phyloP scores from a whole-genome alignment of 2,888 invertebrate genomes.

The Tetrapedia diversipes region DNA sequence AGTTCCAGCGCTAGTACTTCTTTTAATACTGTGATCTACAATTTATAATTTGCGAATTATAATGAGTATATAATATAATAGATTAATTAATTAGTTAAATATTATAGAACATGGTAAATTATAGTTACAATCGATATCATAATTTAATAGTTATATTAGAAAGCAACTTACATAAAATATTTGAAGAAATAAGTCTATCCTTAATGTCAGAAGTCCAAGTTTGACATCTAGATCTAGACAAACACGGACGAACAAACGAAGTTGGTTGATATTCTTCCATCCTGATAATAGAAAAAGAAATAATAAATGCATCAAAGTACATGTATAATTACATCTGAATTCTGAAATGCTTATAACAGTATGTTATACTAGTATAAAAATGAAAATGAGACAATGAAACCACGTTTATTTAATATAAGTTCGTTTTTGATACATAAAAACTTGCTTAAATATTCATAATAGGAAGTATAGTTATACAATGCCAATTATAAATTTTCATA shows the following conservation, averaged over 20 bases:
- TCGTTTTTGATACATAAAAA: background rate
- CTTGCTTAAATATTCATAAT: background rate
- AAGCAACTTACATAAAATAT: constrained; percentile 73
- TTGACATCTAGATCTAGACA: constrained; percentile 78
- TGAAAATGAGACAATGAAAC: background rate
- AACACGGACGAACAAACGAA: constrained; percentile 68
- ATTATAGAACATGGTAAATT: too few species aligned
- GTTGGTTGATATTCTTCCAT: constrained; percentile 64
- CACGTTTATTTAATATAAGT: background rate
- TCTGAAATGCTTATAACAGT: background rate
- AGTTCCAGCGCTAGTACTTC: constrained; percentile 81
- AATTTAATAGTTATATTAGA: background rate
- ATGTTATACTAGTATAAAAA: background rate
- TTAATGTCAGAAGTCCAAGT: constrained; percentile 80
- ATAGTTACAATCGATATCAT: background rate
- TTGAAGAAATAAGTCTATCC: constrained; percentile 76
- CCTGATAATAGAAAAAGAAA: constrained; percentile 31
- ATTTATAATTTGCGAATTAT: constrained; percentile 37
- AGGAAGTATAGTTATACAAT: background rate
- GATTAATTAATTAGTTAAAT: background rate
- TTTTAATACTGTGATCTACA: constrained; percentile 79
- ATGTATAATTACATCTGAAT: background rate
- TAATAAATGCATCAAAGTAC: constrained; percentile 7
- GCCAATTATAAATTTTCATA: background rate
- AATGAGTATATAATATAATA: background rate